These are phyloP conservation scores for Chromoteleia sp. DNA, from an alignment of 2,888 invertebrate species.

Conservation along the genomic window DNA sequence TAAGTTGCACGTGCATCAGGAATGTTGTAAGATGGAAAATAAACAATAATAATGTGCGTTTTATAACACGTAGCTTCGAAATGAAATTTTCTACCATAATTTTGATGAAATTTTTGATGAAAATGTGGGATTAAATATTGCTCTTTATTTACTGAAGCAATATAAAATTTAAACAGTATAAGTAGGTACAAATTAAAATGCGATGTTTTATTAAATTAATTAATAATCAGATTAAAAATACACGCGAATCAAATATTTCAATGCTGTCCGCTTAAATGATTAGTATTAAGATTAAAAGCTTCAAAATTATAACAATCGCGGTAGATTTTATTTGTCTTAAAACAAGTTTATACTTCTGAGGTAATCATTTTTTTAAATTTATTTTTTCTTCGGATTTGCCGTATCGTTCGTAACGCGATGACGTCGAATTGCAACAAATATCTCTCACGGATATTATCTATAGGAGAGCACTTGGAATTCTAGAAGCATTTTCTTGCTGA, in stretches of 20 bases:
- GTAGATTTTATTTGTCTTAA: no score
- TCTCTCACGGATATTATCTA: slow-evolving; percentile 48
- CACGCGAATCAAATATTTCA: no score
- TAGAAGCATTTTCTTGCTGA: slow-evolving; percentile 58
- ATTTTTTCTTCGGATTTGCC: slow-evolving; percentile 19
- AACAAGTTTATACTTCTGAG: background rate
- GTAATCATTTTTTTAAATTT: background rate
- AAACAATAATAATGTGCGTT: background rate
- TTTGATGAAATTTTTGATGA: background rate
- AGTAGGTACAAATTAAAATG: no score
- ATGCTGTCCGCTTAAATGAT: no score
- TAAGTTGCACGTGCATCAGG: background rate
- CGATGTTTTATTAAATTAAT: no score
- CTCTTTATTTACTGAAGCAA: no score
- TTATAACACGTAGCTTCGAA: background rate
- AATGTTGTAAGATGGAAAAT: slow-evolving; percentile 1
- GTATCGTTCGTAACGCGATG: slow-evolving; percentile 26
- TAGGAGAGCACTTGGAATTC: slow-evolving; percentile 51
- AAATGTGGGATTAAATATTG: no score
- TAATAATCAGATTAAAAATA: no score
- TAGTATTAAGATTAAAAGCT: no score
- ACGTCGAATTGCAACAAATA: slow-evolving; percentile 47
- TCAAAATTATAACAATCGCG: no score
- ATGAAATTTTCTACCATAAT: background rate
- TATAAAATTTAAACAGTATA: no score